phyloP scores from a whole-genome alignment of 2,113 vertebrate genomes.

The Eleginops maclovinus region DNA sequence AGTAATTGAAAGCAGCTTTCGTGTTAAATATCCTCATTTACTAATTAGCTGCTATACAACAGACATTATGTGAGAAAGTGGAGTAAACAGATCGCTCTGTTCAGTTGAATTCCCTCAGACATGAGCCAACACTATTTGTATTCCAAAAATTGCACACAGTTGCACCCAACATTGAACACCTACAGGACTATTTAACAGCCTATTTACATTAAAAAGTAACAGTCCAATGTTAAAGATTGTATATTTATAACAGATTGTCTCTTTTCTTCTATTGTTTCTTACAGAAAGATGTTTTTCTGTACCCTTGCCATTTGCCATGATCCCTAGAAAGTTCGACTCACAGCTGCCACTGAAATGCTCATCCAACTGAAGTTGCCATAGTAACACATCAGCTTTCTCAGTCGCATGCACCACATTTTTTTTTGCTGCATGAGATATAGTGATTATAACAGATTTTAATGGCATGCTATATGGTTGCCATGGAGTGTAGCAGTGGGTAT shows the following conservation, averaged over 20 bases:
- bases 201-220: not conserved
- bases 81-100: slow-evolving; percentile 7
- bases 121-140: slow-evolving; percentile 16
- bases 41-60: slow-evolving; percentile 20
- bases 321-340: slow-evolving; percentile 23
- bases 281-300: not conserved
- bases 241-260: not conserved
- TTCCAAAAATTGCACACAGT: not conserved
- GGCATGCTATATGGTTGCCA: slow-evolving; percentile 17
- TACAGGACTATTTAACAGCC: not conserved
- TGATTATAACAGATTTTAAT: slow-evolving; percentile 35
- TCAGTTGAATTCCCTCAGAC: slow-evolving; percentile 12
- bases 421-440: slow-evolving; percentile 30
- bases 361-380: slow-evolving; percentile 63
- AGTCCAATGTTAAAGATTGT: not conserved
- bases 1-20: slow-evolving; percentile 10
- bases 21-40: slow-evolving; percentile 4
- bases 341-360: slow-evolving; percentile 40
- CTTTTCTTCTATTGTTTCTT: not conserved
- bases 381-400: slow-evolving; percentile 62
- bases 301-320: not conserved
- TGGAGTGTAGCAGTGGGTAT: not conserved
- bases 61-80: not conserved
- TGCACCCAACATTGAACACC: slow-evolving; percentile 8
- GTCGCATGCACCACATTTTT: slow-evolving; percentile 26